A percentile compares a stretch with the other conserved stretches of the same genome.
Evolutionary conservation across 2,113 vertebrate species (phyloP).

Genomic region (Myrmecobius fasciatus): DNA sequence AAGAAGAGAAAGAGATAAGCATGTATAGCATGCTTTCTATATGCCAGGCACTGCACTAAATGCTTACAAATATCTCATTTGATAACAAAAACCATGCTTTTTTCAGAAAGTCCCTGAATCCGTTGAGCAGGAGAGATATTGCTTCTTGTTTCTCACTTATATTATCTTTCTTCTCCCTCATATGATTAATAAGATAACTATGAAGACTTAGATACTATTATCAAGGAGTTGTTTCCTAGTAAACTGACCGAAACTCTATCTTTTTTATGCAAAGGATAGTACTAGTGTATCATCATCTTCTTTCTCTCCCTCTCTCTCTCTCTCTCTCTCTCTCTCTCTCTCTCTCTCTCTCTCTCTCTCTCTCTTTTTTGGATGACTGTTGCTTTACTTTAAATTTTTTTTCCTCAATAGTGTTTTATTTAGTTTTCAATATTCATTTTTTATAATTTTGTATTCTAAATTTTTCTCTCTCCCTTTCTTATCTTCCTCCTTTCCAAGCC

Average conservation of each 20-base stretch:
- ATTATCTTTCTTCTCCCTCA: not conserved
- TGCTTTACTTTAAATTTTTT: too few species aligned
- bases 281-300: not conserved
- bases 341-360: too few species aligned
- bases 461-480: too few species aligned
- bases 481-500: too few species aligned
- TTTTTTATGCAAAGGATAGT: not conserved
- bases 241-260: not conserved
- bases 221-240: not conserved
- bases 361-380: too few species aligned
- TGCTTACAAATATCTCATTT: not conserved
- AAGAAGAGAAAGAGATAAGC: not conserved
- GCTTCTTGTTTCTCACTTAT: not conserved
- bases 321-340: too few species aligned
- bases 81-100: not conserved
- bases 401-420: too few species aligned
- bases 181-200: not conserved
- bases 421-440: too few species aligned
- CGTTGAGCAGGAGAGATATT: not conserved
- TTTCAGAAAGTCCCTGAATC: not conserved
- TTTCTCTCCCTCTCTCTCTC: too few species aligned
- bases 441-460: too few species aligned
- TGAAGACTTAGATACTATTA: not conserved
- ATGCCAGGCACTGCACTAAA: not conserved
- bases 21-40: not conserved